phyloP scores from a whole-genome alignment of 2,797 vertebrate genomes.

The Knipowitschia caucasica region DNA sequence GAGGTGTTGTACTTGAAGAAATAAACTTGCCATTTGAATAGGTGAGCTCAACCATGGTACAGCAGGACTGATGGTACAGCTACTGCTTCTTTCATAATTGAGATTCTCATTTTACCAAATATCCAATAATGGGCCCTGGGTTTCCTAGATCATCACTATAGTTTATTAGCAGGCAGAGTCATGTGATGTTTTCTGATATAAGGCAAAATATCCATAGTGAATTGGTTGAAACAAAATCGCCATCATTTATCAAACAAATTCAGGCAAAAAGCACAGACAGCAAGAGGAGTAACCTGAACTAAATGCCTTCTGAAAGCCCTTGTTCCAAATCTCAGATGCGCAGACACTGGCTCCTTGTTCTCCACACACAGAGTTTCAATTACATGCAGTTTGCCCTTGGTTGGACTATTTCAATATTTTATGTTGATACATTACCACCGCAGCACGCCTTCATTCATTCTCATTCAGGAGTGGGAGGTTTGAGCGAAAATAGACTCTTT shows the following conservation, averaged over 20 bases:
- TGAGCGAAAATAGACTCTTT: conserved; percentile 67
- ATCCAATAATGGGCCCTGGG: too few relatives aligned
- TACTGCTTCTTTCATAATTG: too few relatives aligned
- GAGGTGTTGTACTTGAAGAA: too few relatives aligned
- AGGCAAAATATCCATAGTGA: not conserved
- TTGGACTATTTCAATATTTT: conserved; percentile 79
- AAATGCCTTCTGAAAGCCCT: conserved; percentile 79
- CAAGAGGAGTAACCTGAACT: conserved; percentile 73
- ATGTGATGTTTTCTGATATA: too few relatives aligned
- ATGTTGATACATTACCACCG: conserved; percentile 75
- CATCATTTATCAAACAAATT: conserved; percentile 72
- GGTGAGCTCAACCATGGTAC: too few relatives aligned
- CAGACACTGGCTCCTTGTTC: conserved; percentile 71
- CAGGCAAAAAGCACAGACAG: conserved; percentile 22
- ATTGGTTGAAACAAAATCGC: conserved; percentile 66
- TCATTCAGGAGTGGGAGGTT: conserved; percentile 65
- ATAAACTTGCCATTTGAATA: too few relatives aligned
- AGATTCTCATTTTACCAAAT: too few relatives aligned
- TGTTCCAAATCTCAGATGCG: conserved; percentile 71
- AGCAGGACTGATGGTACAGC: too few relatives aligned
- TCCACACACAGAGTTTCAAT: conserved; percentile 73
- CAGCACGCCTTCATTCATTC: conserved; percentile 69
- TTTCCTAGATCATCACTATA: too few relatives aligned
- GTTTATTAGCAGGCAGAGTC: too few relatives aligned
- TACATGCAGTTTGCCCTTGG: conserved; percentile 76